A percentile compares a stretch with the other conserved stretches of the same genome.
These are phyloP conservation scores for Ceratina australensis DNA, from an alignment of 1,140 invertebrate genomes.

Conservation along the genomic window DNA sequence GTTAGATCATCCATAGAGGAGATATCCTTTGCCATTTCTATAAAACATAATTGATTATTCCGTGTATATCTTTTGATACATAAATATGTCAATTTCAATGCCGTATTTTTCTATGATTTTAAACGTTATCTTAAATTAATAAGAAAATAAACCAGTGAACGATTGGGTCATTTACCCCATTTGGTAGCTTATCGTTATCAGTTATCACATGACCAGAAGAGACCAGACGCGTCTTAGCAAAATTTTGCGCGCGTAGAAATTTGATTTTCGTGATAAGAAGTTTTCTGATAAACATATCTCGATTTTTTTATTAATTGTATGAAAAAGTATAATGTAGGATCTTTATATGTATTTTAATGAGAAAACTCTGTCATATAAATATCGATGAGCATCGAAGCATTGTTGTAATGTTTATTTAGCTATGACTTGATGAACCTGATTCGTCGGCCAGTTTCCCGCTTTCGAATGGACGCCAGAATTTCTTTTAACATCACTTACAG, in stretches of 20 bases:
- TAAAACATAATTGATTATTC: slow-evolving; percentile 13
- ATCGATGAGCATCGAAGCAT: too few relatives aligned
- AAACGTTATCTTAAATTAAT: too few relatives aligned
- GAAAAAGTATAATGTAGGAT: not conserved
- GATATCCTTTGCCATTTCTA: slow-evolving; percentile 71
- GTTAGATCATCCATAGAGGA: slow-evolving; percentile 64
- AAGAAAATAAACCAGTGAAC: too few relatives aligned
- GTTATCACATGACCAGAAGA: not conserved
- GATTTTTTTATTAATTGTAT: slow-evolving; percentile 6
- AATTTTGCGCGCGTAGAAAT: not conserved
- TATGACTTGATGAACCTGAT: slow-evolving; percentile 7
- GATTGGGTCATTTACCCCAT: too few relatives aligned
- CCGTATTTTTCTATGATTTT: not conserved
- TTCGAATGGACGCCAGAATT: slow-evolving; percentile 41
- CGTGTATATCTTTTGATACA: not conserved
- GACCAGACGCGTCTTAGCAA: not conserved
- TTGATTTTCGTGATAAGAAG: not conserved
- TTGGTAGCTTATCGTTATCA: too few relatives aligned
- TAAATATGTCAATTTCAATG: not conserved
- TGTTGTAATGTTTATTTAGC: not conserved
- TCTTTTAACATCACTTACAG: not conserved
- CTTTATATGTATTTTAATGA: not conserved
- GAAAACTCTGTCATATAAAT: too few relatives aligned
- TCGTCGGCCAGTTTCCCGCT: slow-evolving; percentile 49
- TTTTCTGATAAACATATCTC: not conserved